Base-by-base conservation (phyloP, 2,888 invertebrate genomes). In the Ariolimax columbianus region DNA sequence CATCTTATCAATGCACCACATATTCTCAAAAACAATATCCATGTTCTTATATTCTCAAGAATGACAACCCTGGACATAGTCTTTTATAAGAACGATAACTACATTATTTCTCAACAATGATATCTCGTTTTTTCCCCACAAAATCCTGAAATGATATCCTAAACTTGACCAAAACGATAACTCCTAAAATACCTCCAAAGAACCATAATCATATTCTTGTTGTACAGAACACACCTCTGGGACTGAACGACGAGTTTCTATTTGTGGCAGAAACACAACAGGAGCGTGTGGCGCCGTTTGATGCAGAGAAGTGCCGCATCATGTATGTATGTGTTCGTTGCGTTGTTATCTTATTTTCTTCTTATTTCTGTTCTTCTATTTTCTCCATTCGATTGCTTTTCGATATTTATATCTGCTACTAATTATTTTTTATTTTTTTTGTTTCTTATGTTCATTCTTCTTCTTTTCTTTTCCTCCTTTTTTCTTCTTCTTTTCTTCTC, bases 221-320 rank as follows among this genome's bases (percentile, higher is more conserved):
- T n/a, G n/a, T n/a, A n/a, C 63, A 79, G 66, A 26, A 36, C 7
- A 43, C 17, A n/a, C 38, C 70, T 23, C 70, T 63, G 38, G 90
- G 89, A 0, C 89, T 83, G 77, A 77, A 88, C 0, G 89, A 89
- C 66, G 43, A 66, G 30, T 88, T 86, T 79, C 43, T 90, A 33
- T 90, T 84, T 77, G 87, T 89, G 47, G 90, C 91, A 0, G 85
- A 89, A 84, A 92, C 91, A 33, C 86, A 87, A 0, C 89, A 89
- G 51, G 85, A 86, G 19, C 80, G 88, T 19, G 87, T 91, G 26
- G 89, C 89, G 14, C 47, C 70, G 4, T 40, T 70, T 26, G 0
- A 43, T 6, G 17, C n/a, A 19, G 66, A 47, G 51, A 40, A 23
- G 9, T 81, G 70, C 43, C 14, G 23, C 26, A 36, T 19, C 26